Base-by-base conservation (phyloP, 1,140 invertebrate species). In the Drosophila rufa region DNA sequence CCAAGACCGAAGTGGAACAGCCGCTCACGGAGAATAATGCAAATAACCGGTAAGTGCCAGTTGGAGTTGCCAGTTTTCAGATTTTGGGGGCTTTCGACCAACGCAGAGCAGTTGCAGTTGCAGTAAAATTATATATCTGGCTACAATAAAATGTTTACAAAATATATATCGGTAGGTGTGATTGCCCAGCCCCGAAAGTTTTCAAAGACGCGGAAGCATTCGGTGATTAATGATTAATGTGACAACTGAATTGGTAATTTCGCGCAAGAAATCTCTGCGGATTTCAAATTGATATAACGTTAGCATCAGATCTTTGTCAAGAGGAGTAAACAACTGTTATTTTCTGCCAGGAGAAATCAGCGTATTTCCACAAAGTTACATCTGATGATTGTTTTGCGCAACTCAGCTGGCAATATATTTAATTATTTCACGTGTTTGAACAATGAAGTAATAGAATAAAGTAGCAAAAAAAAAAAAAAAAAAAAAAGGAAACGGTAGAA, bases 1-100 rank as follows among this genome's bases (percentile, higher is more conserved):
- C 92, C 76, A 92, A 93, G 78, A 93, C 78, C 89, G 92, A 93
- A 83, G 80, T 89, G 68, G 91, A 93, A 79, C 89, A 92, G 73
- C 92, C 92, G 60, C 85, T 93, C 61, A 85, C 87, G 56, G 91
- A 86, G 64, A 92, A 92, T 81, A 92, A 92, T 90, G 83, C 90
- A 74, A 89, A 92, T 90, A 90, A 90, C 86, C 87, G 91, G 91
- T 92, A 92, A 89, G 86, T 87, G 68, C 80, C 80, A 80, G 69
- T 73, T 73, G 69, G 19, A 51, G 69, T 71, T 51, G 64, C 64
- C 58, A 64, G 64, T 64, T 70, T 65, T 69, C 53, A 33, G 36
- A 5, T 19, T 66, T 53, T 55, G 22, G 12, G 51, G 51, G 51
- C 51, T 53, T 22, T 53, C 51, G 17, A 12, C 27, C 50, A 14